Percentiles rank a stretch among this genome's conserved stretches.
phyloP scores from a whole-genome alignment of 2,113 vertebrate species.

The Colossoma macropomum region DNA sequence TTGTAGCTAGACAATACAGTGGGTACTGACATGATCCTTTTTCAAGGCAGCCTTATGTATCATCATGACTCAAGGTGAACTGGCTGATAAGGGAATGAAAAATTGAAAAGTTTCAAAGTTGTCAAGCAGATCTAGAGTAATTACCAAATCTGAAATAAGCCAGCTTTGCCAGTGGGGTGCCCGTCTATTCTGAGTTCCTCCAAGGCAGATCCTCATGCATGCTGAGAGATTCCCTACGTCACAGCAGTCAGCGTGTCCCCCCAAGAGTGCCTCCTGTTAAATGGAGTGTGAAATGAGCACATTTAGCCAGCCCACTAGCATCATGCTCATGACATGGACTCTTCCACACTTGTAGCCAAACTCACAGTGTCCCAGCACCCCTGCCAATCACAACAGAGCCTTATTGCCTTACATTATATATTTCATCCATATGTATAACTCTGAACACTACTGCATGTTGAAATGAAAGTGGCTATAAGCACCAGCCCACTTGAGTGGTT shows the following conservation, averaged over 20 bases:
- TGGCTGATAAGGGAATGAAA: background rate
- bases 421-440: conserved; percentile 36
- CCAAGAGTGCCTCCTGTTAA: conserved; percentile 72
- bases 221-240: conserved; percentile 67
- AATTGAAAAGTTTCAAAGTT: conserved; percentile 5
- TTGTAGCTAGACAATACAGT: background rate
- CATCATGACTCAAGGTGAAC: background rate
- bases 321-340: conserved; percentile 72
- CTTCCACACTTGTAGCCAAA: conserved; percentile 64
- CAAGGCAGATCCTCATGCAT: conserved; percentile 58
- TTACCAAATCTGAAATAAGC: conserved; percentile 6
- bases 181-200: conserved; percentile 16
- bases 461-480: conserved; percentile 10
- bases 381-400: conserved; percentile 50
- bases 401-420: conserved; percentile 26
- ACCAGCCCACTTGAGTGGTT: conserved; percentile 11
- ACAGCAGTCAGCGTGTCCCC: conserved; percentile 60
- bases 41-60: background rate
- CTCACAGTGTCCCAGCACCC: conserved; percentile 59
- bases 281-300: conserved; percentile 80
- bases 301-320: conserved; percentile 73
- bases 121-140: background rate
- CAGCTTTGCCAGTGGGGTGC: conserved; percentile 21
- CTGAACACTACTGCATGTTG: conserved; percentile 6
- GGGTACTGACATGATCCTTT: background rate